A percentile compares a stretch with the other conserved stretches of the same genome.
Conservation (phyloP, 2,888 invertebrate genomes). For the Protonemura montana region DNA sequence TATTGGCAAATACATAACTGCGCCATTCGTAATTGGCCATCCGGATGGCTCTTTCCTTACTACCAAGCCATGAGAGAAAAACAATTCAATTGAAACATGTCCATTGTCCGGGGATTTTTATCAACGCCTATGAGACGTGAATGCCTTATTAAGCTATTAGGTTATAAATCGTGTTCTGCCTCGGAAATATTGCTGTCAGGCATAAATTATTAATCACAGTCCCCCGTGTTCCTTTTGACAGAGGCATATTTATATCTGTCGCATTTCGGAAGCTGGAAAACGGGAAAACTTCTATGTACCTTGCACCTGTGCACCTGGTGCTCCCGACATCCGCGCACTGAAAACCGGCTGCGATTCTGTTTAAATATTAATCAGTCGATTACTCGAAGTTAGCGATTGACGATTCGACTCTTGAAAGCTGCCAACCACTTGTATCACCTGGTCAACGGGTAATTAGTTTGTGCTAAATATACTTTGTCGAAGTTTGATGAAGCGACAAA, state of each 20-base stretch:
- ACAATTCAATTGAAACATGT: not conserved
- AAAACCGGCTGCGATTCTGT: not conserved
- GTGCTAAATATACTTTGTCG: not conserved
- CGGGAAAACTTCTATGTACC: not conserved
- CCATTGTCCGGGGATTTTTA: not conserved
- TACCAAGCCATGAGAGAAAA: not conserved
- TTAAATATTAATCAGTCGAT: not conserved
- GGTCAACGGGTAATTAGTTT: not conserved
- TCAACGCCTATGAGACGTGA: conserved; percentile 8
- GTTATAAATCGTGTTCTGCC: not conserved
- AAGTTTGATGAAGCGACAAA: not conserved
- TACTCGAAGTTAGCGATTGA: not conserved
- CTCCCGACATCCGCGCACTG: not conserved
- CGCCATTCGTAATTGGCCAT: not conserved
- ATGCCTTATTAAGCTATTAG: not conserved
- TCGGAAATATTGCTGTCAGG: not conserved
- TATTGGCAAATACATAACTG: not conserved
- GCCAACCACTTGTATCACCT: not conserved
- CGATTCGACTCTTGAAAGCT: not conserved
- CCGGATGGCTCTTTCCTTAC: not conserved
- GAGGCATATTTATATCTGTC: not conserved
- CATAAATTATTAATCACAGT: not conserved
- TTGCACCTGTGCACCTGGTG: not conserved
- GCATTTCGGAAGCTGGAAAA: not conserved
- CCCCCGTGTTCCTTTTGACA: not conserved